Base-by-base conservation (phyloP, 2,113 vertebrate genomes). In the Neogale vison region DNA sequence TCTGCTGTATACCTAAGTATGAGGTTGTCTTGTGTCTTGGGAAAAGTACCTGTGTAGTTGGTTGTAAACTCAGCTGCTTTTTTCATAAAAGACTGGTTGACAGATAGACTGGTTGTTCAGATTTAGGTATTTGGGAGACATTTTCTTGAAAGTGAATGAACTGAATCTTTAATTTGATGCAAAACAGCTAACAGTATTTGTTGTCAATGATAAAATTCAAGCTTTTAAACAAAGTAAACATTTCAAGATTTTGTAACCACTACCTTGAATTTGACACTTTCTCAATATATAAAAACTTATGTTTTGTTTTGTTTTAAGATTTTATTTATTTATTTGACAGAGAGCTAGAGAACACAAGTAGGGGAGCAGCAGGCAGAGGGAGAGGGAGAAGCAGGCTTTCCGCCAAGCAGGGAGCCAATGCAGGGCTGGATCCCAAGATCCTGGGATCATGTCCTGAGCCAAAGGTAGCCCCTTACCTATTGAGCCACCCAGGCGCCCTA, bases 141-240 rank as follows among this genome's bases (percentile, higher is more conserved):
- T 63, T 65, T 95, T 84, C 82, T 96, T 89, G 18, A 81, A 86
- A 90, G 84, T 79, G 50, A 95, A 87, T 61, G 21, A 92, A 81
- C 36, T 36, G 23, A n/a, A 76, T 29, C 3, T 87, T 20, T 93
- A 71, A 55, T 52, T 77, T 87, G 55, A 90, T 17, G 39, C 61
- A 67, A 52, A 96, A 93, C 47, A 79, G 36, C 34, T 63, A 31
- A 45, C 21, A 76, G 17, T 76, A 34, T 69, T 80, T 87, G 21
- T 45, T 63, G 52, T 83, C 21, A 88, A 0, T 88, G 42, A 79
- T 72, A 63, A 84, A 93, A 72, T 91, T 94, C 39, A 74, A 74
- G 72, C 13, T 45, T 74, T 74, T 74, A n/a, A 69, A 7, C 65
- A n/a, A 69, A 69, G 4, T 59, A 45, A 81, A 87, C 82, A 17